These are phyloP conservation scores for Shinisaurus crocodilurus DNA, from an alignment of 2,113 vertebrate genomes.

Conservation along the genomic window DNA sequence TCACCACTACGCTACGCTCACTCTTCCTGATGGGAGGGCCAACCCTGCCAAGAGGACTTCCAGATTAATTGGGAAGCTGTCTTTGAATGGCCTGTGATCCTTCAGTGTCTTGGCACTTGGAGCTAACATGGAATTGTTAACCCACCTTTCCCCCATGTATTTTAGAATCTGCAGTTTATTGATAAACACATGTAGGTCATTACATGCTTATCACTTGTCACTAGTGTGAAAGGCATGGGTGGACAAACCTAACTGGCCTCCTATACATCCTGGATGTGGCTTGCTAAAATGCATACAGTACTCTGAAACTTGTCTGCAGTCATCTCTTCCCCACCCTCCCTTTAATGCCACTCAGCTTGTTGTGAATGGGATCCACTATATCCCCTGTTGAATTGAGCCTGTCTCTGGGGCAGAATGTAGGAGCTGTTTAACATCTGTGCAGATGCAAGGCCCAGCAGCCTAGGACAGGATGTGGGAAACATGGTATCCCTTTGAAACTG, in stretches of 20 bases:
- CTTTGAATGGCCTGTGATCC: not conserved
- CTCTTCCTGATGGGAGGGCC: no score
- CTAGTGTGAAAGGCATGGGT: not conserved
- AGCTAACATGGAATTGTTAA: not conserved
- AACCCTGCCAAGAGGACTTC: not conserved
- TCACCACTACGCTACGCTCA: no score
- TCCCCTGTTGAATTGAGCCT: not conserved
- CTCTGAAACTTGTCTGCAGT: not conserved
- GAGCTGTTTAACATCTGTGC: slow-evolving; percentile 9
- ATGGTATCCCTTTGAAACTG: not conserved
- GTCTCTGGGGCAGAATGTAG: slow-evolving; percentile 5
- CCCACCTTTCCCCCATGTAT: not conserved
- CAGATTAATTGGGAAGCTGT: not conserved
- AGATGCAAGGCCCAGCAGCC: not conserved
- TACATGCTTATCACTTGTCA: not conserved
- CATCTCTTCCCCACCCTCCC: not conserved
- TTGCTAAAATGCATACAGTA: not conserved
- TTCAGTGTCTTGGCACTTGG: not conserved
- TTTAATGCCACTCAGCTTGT: not conserved
- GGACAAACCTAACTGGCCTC: not conserved
- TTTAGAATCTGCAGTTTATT: not conserved
- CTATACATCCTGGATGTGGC: not conserved
- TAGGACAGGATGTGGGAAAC: slow-evolving; percentile 13
- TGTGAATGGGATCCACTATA: not conserved
- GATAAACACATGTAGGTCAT: not conserved